Evolutionary conservation across 2,797 vertebrate genomes (phyloP), one percentile per base, ranked within the genome.

Genomic region (Phalanger gymnotis): DNA sequence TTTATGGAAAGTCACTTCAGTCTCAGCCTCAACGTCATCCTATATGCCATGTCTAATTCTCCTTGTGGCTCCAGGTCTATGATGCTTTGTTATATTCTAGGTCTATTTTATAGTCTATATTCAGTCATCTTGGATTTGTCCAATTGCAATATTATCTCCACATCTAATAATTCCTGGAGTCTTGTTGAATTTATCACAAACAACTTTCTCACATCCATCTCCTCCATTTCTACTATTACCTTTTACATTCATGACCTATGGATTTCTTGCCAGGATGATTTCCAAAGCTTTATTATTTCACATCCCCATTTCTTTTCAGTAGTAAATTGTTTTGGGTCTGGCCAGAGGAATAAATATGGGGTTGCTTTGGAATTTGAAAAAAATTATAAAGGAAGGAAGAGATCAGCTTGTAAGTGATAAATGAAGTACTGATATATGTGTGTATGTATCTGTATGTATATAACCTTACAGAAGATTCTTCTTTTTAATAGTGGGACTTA

Each of bases 281-380:
- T 61, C 58, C 31, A 34, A 61, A 61, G 31, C 3, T 34, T 61
- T 34, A 34, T 61, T 34, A 61, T 61, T 61, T 61, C 4, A 31
- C 34, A 3, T 61, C 31, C 58, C 58, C 58, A 61, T 61, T 94
- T 94, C 95, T 54, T 90, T 47, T 94, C 53, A 53, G 96, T 47
- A 54, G 73, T 53, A 95, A 96, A 57, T 55, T 94, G 90, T 51
- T 12, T 96, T 94, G 92, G 22, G 93, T 66, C 92, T 87, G 96
- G 81, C 66, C 92, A 97, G 58, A 53, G 90, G 96, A 96, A 97
- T 96, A 97, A 98, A 94, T 90, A 93, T n/a, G 73, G 11, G 53
- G 16, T 94, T 97, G 61, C 93, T 56, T 96, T 91, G 91, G 31
- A 56, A 16, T 47, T 40, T 92, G 90, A 96, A 97, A 95, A 94